Conservation (phyloP, 2,888 invertebrate species). For the Lepetodrilus schrolli region DNA sequence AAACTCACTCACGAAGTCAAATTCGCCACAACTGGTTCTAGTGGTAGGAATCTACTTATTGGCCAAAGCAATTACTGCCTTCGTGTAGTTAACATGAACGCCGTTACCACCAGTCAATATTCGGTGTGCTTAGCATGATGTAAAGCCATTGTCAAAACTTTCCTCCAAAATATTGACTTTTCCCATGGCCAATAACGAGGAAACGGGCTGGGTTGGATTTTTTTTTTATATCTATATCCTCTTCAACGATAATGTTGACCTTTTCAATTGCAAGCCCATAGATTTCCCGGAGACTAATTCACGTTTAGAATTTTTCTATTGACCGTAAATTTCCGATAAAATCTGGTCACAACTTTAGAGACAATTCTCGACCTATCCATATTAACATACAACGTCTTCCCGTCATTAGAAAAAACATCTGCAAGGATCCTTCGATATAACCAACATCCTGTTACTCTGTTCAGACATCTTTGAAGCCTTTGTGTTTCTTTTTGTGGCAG, state of each 20-base stretch:
- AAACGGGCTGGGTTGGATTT: too few species aligned
- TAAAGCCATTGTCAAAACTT: background rate
- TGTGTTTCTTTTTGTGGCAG: background rate
- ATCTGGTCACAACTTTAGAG: slow-evolving; percentile 16
- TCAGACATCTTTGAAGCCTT: background rate
- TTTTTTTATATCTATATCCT: background rate
- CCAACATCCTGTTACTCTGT: too few species aligned
- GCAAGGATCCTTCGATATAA: background rate
- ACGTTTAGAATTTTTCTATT: background rate
- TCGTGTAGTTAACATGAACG: too few species aligned
- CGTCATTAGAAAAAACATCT: background rate
- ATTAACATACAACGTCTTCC: too few species aligned
- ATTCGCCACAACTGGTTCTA: too few species aligned
- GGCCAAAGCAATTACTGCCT: too few species aligned
- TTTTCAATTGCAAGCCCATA: slow-evolving; percentile 16
- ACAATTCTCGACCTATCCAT: too few species aligned
- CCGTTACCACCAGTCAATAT: background rate
- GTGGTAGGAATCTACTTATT: too few species aligned
- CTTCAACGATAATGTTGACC: slow-evolving; percentile 1
- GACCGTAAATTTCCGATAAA: background rate
- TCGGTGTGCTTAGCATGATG: background rate
- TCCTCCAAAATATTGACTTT: slow-evolving; percentile 13
- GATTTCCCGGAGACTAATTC: slow-evolving; percentile 12
- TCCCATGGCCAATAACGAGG: too few species aligned
- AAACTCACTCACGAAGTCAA: too few species aligned